Conservation (phyloP, 2,888 invertebrate species). For the Erynnis tages region DNA sequence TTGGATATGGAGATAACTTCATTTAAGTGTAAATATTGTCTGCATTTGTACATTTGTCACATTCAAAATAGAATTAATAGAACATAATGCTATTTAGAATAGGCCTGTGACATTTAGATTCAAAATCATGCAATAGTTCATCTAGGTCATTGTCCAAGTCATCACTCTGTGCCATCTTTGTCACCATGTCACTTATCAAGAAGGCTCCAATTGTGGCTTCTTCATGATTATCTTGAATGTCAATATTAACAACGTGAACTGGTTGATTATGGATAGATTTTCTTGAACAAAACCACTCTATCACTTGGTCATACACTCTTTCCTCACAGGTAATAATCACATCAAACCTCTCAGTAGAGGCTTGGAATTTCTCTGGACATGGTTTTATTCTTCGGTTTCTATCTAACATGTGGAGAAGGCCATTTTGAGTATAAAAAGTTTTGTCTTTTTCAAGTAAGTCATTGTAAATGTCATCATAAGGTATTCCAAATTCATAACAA, state of each 20-base stretch:
- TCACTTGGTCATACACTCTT: slow-evolving; percentile 98
- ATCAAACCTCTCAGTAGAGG: slow-evolving; percentile 93
- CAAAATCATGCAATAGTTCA: slow-evolving; percentile 96
- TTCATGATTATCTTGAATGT: slow-evolving; percentile 99
- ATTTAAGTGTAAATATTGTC: no score
- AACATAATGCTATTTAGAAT: slow-evolving; percentile 97
- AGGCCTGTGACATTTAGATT: slow-evolving; percentile 91
- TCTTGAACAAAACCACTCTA: slow-evolving; percentile 94
- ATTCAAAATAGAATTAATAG: slow-evolving; percentile 80
- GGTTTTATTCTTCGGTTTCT: slow-evolving; percentile 97
- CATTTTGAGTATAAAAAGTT: slow-evolving; percentile 98
- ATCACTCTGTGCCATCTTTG: slow-evolving; percentile 92
- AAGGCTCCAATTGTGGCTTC: slow-evolving; percentile 99
- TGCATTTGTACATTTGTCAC: slow-evolving; percentile 23
- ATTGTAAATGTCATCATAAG: slow-evolving; percentile 97
- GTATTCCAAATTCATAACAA: slow-evolving; percentile 97
- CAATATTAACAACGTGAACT: slow-evolving; percentile 98
- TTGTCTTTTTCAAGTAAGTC: slow-evolving; percentile 95
- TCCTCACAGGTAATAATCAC: slow-evolving; percentile 98
- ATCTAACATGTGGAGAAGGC: slow-evolving; percentile 98
- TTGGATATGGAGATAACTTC: no score
- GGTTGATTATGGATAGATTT: slow-evolving; percentile 91
- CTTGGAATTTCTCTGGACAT: slow-evolving; percentile 97
- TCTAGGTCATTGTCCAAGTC: slow-evolving; percentile 99
- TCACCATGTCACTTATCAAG: slow-evolving; percentile 97